phyloP scores from a whole-genome alignment of 1,140 invertebrate species.

The Apis cerana region DNA sequence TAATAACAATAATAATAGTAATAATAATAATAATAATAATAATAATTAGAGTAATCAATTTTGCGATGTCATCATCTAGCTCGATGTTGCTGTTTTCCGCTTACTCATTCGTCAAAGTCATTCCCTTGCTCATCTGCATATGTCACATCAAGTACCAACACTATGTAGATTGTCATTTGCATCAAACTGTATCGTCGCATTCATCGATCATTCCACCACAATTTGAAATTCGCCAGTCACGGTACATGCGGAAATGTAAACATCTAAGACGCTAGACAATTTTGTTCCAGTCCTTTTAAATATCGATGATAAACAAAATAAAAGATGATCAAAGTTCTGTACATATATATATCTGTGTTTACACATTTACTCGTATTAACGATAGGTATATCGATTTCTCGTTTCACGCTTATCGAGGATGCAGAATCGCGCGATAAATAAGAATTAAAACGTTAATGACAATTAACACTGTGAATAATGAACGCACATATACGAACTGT shows the following conservation, averaged over 20 bases:
- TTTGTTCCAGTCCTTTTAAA: no score
- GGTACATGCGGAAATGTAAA: not conserved
- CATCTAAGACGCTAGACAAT: no score
- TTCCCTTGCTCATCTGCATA: constrained; percentile 1
- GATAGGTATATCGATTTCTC: not conserved
- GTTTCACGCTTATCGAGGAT: no score
- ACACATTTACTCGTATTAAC: no score
- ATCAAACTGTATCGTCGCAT: not conserved
- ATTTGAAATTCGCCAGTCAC: not conserved
- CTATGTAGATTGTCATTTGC: constrained; percentile 10
- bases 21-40: not conserved
- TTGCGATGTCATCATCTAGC: not conserved
- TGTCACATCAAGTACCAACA: constrained; percentile 9
- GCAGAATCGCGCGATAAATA: no score
- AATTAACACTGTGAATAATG: not conserved
- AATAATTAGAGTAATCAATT: not conserved
- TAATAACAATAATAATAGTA: not conserved
- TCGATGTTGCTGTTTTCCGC: not conserved
- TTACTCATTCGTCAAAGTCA: constrained; percentile 3
- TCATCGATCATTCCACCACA: constrained; percentile 11
- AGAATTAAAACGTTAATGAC: not conserved
- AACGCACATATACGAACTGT: not conserved
- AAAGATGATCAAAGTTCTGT: no score
- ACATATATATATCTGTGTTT: no score
- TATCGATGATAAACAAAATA: no score